Evolutionary conservation across 2,797 vertebrate genomes (phyloP), one percentile per base, ranked within the genome.

Genomic region (Molothrus aeneus): DNA sequence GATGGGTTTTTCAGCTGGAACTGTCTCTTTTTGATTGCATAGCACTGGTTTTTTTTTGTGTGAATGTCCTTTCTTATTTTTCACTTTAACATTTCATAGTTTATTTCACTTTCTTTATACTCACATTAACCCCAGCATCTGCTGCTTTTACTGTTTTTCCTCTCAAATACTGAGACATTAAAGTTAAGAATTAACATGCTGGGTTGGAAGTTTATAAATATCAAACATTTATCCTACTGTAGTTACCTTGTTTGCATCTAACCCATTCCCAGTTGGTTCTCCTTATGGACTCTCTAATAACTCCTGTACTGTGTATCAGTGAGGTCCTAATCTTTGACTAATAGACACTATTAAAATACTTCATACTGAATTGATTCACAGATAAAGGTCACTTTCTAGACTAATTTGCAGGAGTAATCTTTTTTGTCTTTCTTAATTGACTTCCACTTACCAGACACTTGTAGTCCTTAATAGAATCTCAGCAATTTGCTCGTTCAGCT

Each of bases 401-500:
- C 50, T 70, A 7, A 65, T 65, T 70, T 85, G 21, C 47, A 84
- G 56, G 79, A 86, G 15, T 70, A 34, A 43, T 48, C 19, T 45
- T 29, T 8, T 48, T n/a, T 69, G 80, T 51, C 15, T 42, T 92
- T 84, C 21, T 77, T 83, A 48, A 25, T 51, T 59, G 42, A 14
- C 22, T 70, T 75, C 14, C 65, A 4, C 47, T 47, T 66, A 14
- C 9, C 19, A 91, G 48, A 48, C n/a, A 21, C 29, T 88, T 93
- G 17, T 56, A 93, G 91, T 92, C 97, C 98, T 99, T 99, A 98
- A 99, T 97, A 96, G 69, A 86, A 80, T 68, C 36, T 54, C 97
- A 99, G 99, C 99, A 99, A 95, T 99, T 99, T 97, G 99, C 99
- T 96, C 98, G 99, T 96, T 99, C 99, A 51, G 99, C 99, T 78